Conservation (phyloP, 2,113 vertebrate genomes). For the Sinocyclocheilus rhinocerous region DNA sequence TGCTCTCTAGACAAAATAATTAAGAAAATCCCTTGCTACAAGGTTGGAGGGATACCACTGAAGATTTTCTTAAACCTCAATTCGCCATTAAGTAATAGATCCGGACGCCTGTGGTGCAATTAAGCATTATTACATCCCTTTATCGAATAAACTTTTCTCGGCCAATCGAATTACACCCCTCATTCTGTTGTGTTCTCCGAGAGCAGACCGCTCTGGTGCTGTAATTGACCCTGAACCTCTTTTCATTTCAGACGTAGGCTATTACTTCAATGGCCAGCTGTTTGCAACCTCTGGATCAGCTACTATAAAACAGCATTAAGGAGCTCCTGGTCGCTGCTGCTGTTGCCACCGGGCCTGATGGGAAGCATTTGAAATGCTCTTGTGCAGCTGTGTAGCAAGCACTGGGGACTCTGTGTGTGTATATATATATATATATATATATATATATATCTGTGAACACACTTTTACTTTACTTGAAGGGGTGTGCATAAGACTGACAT, state of each 20-base stretch:
- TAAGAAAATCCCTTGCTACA: constrained; percentile 62
- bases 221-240: constrained; percentile 45
- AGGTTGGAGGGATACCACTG: constrained; percentile 63
- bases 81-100: constrained; percentile 76
- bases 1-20: constrained; percentile 51
- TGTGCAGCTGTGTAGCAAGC: constrained; percentile 61
- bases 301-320: constrained; percentile 73
- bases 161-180: constrained; percentile 75
- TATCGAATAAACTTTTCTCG: constrained; percentile 68
- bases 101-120: constrained; percentile 74
- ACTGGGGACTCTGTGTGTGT: constrained; percentile 32
- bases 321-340: constrained; percentile 1
- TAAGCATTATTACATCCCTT: constrained; percentile 75
- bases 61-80: constrained; percentile 76
- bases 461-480: no score
- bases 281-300: constrained; percentile 54
- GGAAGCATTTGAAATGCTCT: constrained; percentile 68
- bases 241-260: constrained; percentile 19
- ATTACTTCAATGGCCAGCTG: constrained; percentile 39
- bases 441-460: constrained; percentile 36
- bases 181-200: constrained; percentile 51
- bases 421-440: constrained; percentile 54
- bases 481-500: no score
- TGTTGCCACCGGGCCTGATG: constrained; percentile 52
- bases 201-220: constrained; percentile 60